These are phyloP conservation scores for Rhadina sibilatrix DNA, from an alignment of 2,113 vertebrate species.

Conservation along the genomic window DNA sequence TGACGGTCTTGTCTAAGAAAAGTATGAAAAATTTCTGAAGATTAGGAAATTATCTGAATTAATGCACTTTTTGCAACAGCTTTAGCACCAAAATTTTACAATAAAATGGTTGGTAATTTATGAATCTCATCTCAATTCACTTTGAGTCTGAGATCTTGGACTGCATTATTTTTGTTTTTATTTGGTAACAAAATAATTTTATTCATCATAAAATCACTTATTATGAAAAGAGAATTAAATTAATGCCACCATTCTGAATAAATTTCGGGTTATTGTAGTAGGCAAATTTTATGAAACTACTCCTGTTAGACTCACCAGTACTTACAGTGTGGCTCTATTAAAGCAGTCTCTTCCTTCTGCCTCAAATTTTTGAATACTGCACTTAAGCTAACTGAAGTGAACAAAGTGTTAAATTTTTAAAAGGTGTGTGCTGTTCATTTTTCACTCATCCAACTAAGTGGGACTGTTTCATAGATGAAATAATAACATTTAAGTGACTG, in stretches of 20 bases:
- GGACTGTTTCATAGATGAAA: neutral
- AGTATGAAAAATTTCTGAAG: neutral
- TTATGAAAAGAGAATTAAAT: neutral
- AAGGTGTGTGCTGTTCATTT: neutral
- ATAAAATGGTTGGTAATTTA: neutral
- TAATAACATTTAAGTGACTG: neutral
- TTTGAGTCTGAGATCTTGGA: neutral
- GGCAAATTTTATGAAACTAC: neutral
- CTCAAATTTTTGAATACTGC: neutral
- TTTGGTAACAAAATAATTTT: neutral
- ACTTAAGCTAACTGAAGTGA: neutral
- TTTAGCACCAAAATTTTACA: neutral
- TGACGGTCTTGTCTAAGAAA: neutral
- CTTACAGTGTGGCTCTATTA: neutral
- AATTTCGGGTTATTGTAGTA: neutral
- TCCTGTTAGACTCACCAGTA: neutral
- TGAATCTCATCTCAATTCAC: neutral
- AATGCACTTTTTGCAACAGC: neutral
- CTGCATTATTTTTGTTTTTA: neutral
- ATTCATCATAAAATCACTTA: neutral
- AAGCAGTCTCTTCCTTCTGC: neutral
- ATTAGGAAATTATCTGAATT: neutral
- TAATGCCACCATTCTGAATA: neutral
- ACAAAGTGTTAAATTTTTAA: neutral
- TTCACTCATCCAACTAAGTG: neutral